Base-by-base conservation (phyloP, 2,113 vertebrate species). In the Arvicanthis niloticus region DNA sequence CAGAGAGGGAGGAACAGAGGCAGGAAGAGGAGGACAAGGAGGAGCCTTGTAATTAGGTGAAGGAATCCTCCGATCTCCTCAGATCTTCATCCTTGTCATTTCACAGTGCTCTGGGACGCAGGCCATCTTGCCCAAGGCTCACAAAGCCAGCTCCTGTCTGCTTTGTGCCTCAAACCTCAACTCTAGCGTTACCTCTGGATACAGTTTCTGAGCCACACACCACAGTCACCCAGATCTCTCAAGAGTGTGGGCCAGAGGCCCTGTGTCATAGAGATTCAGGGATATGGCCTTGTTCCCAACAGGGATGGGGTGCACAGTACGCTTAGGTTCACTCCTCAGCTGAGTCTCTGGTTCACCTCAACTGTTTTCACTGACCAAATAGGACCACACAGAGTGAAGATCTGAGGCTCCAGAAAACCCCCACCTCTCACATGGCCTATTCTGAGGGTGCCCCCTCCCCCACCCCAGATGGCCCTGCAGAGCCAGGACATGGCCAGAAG, bases 401-500 rank as follows among this genome's bases (percentile, higher is more conserved):
- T 45, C 42, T 15, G 7, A 77, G 40, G 58, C 26, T 29, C 73
- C 45, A 11, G 53, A 22, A 42, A 51, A 2, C 48, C 21, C 29
- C 60, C 21, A 34, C 11, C 12, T 56, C 31, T 58, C 4, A 10
- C 15, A 11, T 42, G 45, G 24, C 72, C 48, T 51, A 9, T 24
- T 11, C 87, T 15, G 42, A 68, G 34, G 42, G 4, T 53, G 9
- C 60, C 19, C 60, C 7, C 60, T 6, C 67, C 65, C 37, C 76
- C 6, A 19, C 37, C 76, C 6, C 16, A 76, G 34, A 17, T 22
- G 26, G 80, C 19, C 76, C 68, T 95, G 88, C 90, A 88, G 90
- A 89, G 80, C 62, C 53, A 67, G 88, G 4, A 10, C 12, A 26
- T 0, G 40, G 86, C 85, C 97, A 97, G 92, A 81, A 97, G 96